phyloP scores from a whole-genome alignment of 2,113 vertebrate species.

The Anthoscopus minutus region DNA sequence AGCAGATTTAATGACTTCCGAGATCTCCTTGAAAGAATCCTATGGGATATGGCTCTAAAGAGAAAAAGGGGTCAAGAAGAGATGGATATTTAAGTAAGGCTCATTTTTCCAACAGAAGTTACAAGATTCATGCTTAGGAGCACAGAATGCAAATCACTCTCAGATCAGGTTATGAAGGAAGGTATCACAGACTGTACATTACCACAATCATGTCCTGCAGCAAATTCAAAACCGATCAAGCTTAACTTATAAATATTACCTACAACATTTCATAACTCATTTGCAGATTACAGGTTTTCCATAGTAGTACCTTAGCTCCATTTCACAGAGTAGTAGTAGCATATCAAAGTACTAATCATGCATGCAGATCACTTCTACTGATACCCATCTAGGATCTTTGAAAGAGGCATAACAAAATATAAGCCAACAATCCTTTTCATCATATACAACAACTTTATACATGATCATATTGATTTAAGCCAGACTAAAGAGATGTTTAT shows the following conservation, averaged over 20 bases:
- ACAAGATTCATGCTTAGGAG: not conserved
- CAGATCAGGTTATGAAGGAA: not conserved
- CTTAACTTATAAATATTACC: not conserved
- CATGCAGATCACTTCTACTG: slow-evolving; percentile 14
- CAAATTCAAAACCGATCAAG: not conserved
- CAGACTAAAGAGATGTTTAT: not conserved
- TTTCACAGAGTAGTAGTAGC: not conserved
- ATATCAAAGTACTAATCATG: slow-evolving; percentile 16
- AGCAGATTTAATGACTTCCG: not conserved
- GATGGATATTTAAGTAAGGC: not conserved
- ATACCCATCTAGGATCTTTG: not conserved
- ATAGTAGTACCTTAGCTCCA: not conserved
- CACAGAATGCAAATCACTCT: not conserved
- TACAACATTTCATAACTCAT: not conserved
- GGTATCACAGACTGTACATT: not conserved
- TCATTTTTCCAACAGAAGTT: not conserved
- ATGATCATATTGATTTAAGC: not conserved
- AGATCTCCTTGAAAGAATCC: not conserved
- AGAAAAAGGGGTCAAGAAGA: not conserved
- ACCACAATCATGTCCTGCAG: not conserved
- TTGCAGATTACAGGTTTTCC: slow-evolving; percentile 12
- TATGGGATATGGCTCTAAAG: not conserved
- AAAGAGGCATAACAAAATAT: not conserved
- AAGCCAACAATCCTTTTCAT: not conserved
- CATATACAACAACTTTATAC: not conserved